phyloP scores from a whole-genome alignment of 2,797 vertebrate species.

The Lithobates pipiens region DNA sequence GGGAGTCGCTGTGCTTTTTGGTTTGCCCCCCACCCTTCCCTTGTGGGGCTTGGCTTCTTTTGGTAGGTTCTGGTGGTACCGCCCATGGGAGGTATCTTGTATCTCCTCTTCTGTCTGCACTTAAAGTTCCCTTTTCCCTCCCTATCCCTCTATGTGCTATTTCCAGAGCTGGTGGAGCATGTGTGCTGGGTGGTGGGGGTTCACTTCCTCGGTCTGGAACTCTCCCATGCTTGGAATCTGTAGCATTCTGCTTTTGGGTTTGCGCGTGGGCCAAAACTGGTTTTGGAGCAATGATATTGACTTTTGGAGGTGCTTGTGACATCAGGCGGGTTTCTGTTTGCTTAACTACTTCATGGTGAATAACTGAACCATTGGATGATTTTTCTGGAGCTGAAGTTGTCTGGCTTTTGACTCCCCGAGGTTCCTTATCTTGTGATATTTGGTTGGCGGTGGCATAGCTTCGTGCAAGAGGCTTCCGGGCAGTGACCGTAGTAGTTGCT shows the following conservation, averaged over 20 bases:
- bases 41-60: slow-evolving; percentile 23
- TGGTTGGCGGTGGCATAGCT: slow-evolving; percentile 60
- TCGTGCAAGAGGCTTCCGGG: slow-evolving; percentile 64
- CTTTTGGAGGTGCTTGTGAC: slow-evolving; percentile 70
- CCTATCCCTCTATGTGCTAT: slow-evolving; percentile 64
- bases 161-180: slow-evolving; percentile 61
- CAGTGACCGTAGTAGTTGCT: background rate
- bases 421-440: slow-evolving; percentile 68
- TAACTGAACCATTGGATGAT: slow-evolving; percentile 48
- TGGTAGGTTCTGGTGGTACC: background rate
- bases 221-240: slow-evolving; percentile 34
- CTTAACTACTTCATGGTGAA: slow-evolving; percentile 44
- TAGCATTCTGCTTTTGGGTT: slow-evolving; percentile 13
- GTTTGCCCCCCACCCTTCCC: slow-evolving; percentile 45
- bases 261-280: background rate
- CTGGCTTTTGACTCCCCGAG: slow-evolving; percentile 67
- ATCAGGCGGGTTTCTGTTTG: slow-evolving; percentile 34
- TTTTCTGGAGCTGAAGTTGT: slow-evolving; percentile 9
- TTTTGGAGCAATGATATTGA: slow-evolving; percentile 63
- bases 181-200: slow-evolving; percentile 65
- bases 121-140: slow-evolving; percentile 65
- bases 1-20: slow-evolving; percentile 60
- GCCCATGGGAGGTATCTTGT: slow-evolving; percentile 37
- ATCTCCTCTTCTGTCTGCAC: slow-evolving; percentile 54
- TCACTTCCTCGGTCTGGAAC: slow-evolving; percentile 26